Conservation (phyloP, 1,140 invertebrate species). For the Eufriesea mexicana region DNA sequence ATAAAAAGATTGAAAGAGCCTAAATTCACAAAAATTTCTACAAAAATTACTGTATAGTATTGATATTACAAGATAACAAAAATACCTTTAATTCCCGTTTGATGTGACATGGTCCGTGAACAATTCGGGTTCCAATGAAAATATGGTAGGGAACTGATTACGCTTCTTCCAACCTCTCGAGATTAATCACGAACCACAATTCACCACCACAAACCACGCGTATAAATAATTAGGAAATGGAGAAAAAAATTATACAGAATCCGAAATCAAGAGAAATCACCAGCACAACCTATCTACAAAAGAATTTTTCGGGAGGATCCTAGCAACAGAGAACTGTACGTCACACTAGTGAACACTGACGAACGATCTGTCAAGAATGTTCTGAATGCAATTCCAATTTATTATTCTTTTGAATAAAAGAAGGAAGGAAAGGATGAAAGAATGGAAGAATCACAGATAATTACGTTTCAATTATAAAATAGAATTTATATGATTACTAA, state of each 20-base stretch:
- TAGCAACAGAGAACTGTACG: slow-evolving; percentile 6
- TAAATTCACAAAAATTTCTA: slow-evolving; percentile 6
- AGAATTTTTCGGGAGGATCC: not conserved
- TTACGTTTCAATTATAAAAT: not conserved
- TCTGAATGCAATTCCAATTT: not conserved
- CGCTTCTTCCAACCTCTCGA: not conserved
- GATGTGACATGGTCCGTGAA: slow-evolving; percentile 86
- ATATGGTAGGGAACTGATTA: slow-evolving; percentile 5
- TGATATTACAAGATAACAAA: slow-evolving; percentile 1
- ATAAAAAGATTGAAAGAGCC: slow-evolving; percentile 71
- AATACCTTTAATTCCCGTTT: slow-evolving; percentile 89
- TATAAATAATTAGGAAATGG: slow-evolving; percentile 19
- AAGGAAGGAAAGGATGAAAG: too few relatives aligned
- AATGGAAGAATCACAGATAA: not conserved
- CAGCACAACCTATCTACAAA: not conserved
- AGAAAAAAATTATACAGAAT: slow-evolving; percentile 28
- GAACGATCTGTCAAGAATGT: slow-evolving; percentile 21
- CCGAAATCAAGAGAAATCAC: slow-evolving; percentile 3
- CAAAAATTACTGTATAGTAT: not conserved
- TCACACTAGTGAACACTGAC: slow-evolving; percentile 20
- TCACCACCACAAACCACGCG: slow-evolving; percentile 15
- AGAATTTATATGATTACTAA: not conserved
- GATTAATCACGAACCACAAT: not conserved
- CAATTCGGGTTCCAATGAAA: not conserved
- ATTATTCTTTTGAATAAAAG: slow-evolving; percentile 13